Evolutionary conservation across 2,113 vertebrate genomes (phyloP).

Genomic region (Colius striatus): DNA sequence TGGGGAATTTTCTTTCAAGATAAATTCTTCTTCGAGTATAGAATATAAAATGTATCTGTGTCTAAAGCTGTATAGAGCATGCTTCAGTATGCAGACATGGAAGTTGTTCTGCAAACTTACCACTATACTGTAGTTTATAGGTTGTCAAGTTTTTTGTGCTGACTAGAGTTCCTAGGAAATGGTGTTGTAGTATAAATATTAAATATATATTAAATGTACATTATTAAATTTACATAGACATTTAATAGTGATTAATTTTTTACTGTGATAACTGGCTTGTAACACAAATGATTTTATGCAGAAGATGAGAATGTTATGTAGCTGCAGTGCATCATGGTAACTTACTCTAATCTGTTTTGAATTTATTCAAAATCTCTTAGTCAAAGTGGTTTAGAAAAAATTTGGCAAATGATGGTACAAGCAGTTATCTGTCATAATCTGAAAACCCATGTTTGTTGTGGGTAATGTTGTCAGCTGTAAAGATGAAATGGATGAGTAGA

Average conservation of each 20-base stretch:
- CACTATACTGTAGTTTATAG: neutral
- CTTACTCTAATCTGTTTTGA: neutral
- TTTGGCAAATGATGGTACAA: neutral
- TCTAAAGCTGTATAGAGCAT: neutral
- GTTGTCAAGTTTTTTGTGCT: neutral
- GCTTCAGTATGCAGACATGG: neutral
- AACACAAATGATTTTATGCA: neutral
- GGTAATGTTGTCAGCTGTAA: neutral
- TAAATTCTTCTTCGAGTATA: neutral
- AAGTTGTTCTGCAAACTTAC: neutral
- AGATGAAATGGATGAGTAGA: neutral
- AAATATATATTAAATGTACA: no score
- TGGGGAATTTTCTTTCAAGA: neutral
- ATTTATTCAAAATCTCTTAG: neutral
- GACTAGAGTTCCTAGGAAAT: neutral
- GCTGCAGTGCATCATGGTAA: rapidly evolving
- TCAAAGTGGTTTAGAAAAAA: neutral
- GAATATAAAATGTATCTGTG: neutral
- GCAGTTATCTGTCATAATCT: neutral
- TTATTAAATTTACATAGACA: neutral
- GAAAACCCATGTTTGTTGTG: neutral
- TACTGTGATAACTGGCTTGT: neutral
- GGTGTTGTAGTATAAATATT: neutral
- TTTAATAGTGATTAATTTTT: neutral
- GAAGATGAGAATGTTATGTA: neutral